Evolutionary conservation across 2,113 vertebrate genomes (phyloP).

Genomic region (Chamaea fasciata): DNA sequence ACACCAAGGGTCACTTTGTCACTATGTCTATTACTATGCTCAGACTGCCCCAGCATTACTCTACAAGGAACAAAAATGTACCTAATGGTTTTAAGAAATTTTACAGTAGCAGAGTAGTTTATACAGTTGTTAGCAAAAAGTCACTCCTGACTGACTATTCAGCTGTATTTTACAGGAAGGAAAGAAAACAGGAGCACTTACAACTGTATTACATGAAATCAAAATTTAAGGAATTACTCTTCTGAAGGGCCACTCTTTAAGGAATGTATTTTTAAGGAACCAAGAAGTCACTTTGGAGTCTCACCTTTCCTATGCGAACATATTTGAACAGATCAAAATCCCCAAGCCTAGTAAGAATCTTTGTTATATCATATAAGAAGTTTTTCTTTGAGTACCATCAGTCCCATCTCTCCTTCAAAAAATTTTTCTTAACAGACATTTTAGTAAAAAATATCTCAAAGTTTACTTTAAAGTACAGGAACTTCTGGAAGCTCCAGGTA

Average conservation of each 20-base stretch:
- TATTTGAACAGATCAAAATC: background rate
- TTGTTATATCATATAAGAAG: background rate
- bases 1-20: background rate
- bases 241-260: background rate
- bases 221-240: background rate
- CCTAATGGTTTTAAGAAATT: background rate
- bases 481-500: background rate
- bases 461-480: background rate
- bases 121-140: background rate
- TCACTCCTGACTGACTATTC: background rate
- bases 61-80: background rate
- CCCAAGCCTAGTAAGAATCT: background rate
- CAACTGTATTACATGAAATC: background rate
- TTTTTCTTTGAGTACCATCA: background rate
- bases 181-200: background rate
- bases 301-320: background rate
- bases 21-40: background rate
- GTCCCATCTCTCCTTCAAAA: background rate
- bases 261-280: background rate
- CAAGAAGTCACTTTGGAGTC: background rate
- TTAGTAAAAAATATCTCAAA: background rate
- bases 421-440: background rate
- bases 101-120: background rate
- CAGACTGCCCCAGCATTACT: background rate
- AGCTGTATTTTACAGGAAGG: background rate